These are phyloP conservation scores for Drosophila macrospina DNA, from an alignment of 2,888 invertebrate genomes.

Conservation along the genomic window DNA sequence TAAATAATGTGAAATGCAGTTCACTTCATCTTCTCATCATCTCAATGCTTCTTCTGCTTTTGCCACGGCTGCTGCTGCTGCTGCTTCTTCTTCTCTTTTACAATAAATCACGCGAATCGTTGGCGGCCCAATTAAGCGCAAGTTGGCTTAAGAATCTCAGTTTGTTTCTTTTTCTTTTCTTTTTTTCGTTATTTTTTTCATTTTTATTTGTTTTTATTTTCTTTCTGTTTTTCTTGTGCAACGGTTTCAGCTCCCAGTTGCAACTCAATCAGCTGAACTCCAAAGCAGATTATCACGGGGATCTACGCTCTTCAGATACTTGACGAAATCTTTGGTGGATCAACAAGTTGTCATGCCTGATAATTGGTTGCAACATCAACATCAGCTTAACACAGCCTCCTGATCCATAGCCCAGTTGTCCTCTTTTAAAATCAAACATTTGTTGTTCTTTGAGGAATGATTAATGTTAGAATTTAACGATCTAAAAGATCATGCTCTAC, in stretches of 20 bases:
- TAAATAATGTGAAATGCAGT: constrained; percentile 69
- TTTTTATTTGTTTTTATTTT: no score
- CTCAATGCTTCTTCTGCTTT: constrained; percentile 33
- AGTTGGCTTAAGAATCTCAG: constrained; percentile 31
- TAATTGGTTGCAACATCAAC: background rate
- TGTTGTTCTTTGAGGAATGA: no score
- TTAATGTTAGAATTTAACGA: no score
- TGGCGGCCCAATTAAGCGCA: constrained; percentile 72
- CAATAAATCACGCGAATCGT: constrained; percentile 74
- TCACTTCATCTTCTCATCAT: constrained; percentile 28
- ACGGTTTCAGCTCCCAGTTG: constrained; percentile 32
- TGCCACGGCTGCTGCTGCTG: constrained; percentile 8
- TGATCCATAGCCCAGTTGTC: no score
- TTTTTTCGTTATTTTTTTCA: no score
- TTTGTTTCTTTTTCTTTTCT: constrained; percentile 1
- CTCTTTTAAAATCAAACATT: no score
- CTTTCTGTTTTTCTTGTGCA: constrained; percentile 16
- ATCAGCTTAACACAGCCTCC: no score
- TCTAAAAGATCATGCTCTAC: no score
- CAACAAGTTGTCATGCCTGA: background rate
- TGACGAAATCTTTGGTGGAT: background rate
- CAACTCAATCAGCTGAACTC: constrained; percentile 47
- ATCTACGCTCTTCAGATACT: background rate
- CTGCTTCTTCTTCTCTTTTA: constrained; percentile 50
- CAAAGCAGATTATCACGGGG: constrained; percentile 1